These are phyloP conservation scores for Chromoteleia sp. DNA, from an alignment of 2,888 invertebrate genomes.

Conservation along the genomic window DNA sequence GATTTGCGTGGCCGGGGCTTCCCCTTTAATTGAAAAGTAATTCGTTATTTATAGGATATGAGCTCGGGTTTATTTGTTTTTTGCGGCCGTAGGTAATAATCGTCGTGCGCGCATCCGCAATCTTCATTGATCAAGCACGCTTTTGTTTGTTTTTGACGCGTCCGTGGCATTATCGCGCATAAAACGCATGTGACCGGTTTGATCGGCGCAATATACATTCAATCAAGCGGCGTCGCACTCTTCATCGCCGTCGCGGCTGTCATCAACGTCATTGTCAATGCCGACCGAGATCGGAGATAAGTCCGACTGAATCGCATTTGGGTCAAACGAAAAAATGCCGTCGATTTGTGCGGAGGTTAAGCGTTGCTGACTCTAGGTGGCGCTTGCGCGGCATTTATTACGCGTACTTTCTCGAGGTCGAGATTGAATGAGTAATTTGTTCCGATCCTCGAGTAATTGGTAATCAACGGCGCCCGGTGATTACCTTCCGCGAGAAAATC, in stretches of 20 bases:
- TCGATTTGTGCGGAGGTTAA: slow-evolving; percentile 1
- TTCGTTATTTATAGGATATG: slow-evolving; percentile 42
- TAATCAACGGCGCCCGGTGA: slow-evolving; percentile 52
- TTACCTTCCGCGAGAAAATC: slow-evolving; percentile 32
- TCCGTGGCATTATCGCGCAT: slow-evolving; percentile 22
- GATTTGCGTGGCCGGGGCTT: slow-evolving; percentile 11
- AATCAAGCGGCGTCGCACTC: slow-evolving; percentile 28
- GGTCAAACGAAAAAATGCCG: slow-evolving; percentile 15
- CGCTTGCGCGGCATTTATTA: slow-evolving; percentile 4
- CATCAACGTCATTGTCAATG: slow-evolving; percentile 66
- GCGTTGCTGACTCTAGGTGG: slow-evolving; percentile 35
- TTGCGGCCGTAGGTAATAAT: slow-evolving; percentile 39
- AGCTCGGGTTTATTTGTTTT: slow-evolving; percentile 29
- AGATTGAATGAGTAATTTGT: slow-evolving; percentile 59
- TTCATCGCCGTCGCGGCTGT: slow-evolving; percentile 49
- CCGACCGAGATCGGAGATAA: slow-evolving; percentile 39
- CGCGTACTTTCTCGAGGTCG: slow-evolving; percentile 23
- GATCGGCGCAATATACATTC: slow-evolving; percentile 29
- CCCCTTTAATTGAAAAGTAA: slow-evolving; percentile 48
- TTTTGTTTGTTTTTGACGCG: slow-evolving; percentile 40
- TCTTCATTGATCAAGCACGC: slow-evolving; percentile 51
- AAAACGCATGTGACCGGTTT: slow-evolving; percentile 58
- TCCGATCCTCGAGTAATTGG: slow-evolving; percentile 60
- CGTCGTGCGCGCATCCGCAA: slow-evolving; percentile 19
- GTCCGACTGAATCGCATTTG: slow-evolving; percentile 34